Base-by-base conservation (phyloP, 92 coral and sea anemone genomes). In the Epizoanthus fatuus region DNA sequence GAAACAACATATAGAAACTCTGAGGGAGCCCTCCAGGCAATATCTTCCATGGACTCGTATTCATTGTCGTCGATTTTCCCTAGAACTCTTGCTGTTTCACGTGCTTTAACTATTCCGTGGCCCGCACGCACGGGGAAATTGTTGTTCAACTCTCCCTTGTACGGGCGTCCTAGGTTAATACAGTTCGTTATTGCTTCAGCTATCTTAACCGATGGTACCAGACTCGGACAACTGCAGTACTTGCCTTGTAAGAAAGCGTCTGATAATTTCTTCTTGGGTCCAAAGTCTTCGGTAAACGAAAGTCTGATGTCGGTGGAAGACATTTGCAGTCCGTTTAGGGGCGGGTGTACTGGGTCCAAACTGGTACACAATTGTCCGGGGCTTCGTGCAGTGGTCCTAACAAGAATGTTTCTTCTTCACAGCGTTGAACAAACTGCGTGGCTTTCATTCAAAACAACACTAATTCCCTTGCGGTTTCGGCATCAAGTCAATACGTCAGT, bases 211-310 rank as follows among this genome's bases (percentile, higher is more conserved):
- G 82, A 58, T 2, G 82, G 82, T 1, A 77, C 82, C 16, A 77
- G 71, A 6, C 82, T 77, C 14, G 82, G 82, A 20, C 82, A 77
- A 42, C 82, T 77, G 64, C 82, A 77, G 57, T 77, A 77, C 16
- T 25, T 77, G 25, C 82, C 82, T 77, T 77, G 82, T 45, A 77
- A 55, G 40, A 77, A 77, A 19, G 82, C 82, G 42, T 77, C 82
- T 3, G 71, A 62, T 39, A 22, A 64, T 22, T 42, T 77, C 32
- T 77, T 77, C 38, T 42, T 60, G 14, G 82, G 25, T 25, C 82
- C 55, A 20, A 77, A 4, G 70, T 77, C 70, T 60, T 77, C 82
- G 22, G 19, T 10, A 20, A 77, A 77, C 2, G 69, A 60, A 29
- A 77, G 82, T 6, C 82, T 77, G 8, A 77, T 13, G 58, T 77